Evolutionary conservation across 2,888 invertebrate species (phyloP).

Genomic region (Argynnis bischoffii): DNA sequence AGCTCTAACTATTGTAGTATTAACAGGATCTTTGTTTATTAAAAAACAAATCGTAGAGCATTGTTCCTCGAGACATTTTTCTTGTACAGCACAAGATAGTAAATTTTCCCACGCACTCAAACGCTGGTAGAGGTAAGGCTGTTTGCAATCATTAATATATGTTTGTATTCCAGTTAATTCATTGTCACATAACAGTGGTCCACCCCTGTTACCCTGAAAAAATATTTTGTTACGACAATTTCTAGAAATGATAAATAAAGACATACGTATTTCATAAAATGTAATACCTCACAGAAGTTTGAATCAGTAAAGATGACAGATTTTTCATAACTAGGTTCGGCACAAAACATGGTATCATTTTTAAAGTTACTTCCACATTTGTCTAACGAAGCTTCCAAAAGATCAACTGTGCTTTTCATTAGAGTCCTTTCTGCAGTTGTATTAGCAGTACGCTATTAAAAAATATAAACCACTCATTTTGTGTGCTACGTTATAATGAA

Average conservation of each 20-base stretch:
- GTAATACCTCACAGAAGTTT: slow-evolving; percentile 60
- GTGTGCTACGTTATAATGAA: neutral
- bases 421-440: slow-evolving; percentile 53
- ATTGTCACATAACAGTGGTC: slow-evolving; percentile 66
- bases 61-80: slow-evolving; percentile 55
- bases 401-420: slow-evolving; percentile 56
- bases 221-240: neutral
- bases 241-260: neutral
- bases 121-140: slow-evolving; percentile 66
- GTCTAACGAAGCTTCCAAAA: slow-evolving; percentile 48
- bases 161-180: slow-evolving; percentile 66
- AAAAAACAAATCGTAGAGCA: slow-evolving; percentile 57
- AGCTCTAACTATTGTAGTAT: neutral
- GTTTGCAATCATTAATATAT: slow-evolving; percentile 64
- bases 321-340: slow-evolving; percentile 51
- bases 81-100: slow-evolving; percentile 60
- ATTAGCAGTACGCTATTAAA: slow-evolving; percentile 50
- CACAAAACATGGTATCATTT: slow-evolving; percentile 61
- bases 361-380: slow-evolving; percentile 59
- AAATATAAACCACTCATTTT: slow-evolving; percentile 9
- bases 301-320: slow-evolving; percentile 47
- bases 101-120: slow-evolving; percentile 62
- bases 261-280: slow-evolving; percentile 2
- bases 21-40: slow-evolving; percentile 57
- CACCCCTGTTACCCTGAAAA: slow-evolving; percentile 68